phyloP scores from a whole-genome alignment of 1,140 invertebrate species.

The Cryptotermes secundus region DNA sequence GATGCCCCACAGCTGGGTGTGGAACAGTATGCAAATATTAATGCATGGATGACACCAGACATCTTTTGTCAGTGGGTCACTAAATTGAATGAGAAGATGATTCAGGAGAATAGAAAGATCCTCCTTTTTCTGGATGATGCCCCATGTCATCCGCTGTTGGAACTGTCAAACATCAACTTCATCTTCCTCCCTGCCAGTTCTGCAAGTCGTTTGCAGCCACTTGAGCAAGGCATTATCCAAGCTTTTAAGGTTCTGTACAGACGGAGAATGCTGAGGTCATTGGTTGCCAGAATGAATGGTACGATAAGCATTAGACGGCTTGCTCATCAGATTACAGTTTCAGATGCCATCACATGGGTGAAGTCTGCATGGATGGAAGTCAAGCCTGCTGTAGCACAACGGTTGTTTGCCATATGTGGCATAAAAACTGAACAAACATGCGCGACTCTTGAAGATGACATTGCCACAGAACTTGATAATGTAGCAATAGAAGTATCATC shows the following conservation, averaged over 20 bases:
- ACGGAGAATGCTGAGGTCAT: not conserved
- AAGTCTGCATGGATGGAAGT: not conserved
- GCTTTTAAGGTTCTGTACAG: conserved; percentile 5
- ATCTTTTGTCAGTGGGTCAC: not conserved
- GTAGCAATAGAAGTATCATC: not conserved
- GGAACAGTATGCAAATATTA: not conserved
- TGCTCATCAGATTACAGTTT: not conserved
- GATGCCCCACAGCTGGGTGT: not conserved
- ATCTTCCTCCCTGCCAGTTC: not conserved
- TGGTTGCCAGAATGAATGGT: not conserved
- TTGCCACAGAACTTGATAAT: not conserved
- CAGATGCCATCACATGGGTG: not conserved
- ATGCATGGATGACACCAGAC: conserved; percentile 19
- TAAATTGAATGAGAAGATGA: conserved; percentile 20
- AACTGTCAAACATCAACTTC: conserved; percentile 7
- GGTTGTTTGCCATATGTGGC: not conserved
- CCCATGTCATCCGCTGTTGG: not conserved
- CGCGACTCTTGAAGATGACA: not conserved
- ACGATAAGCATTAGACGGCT: not conserved
- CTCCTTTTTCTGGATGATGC: conserved; percentile 1
- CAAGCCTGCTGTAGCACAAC: not conserved
- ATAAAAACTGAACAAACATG: not conserved
- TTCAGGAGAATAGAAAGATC: not conserved
- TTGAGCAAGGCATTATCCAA: conserved; percentile 10
- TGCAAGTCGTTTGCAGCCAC: conserved; percentile 2